These are phyloP conservation scores for Pseudochirops corinnae DNA, from an alignment of 2,797 vertebrate species.

Conservation along the genomic window DNA sequence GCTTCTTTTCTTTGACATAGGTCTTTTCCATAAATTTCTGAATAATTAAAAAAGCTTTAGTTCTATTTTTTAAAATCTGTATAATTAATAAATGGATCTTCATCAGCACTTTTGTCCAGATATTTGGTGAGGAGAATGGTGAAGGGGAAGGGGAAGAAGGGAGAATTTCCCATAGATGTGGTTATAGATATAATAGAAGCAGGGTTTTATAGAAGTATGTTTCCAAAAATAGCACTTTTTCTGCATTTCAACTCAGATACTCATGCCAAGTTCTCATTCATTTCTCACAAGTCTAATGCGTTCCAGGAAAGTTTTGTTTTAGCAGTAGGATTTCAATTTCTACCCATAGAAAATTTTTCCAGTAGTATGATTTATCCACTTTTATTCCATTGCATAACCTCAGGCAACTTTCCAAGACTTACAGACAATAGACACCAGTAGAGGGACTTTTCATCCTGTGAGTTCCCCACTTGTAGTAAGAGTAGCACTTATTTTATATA, in stretches of 20 bases:
- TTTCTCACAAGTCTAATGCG: slow-evolving; percentile 61
- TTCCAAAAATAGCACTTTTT: slow-evolving; percentile 50
- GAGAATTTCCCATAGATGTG: not conserved
- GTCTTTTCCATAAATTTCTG: not conserved
- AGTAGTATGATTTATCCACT: slow-evolving; percentile 62
- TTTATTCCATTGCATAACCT: slow-evolving; percentile 57
- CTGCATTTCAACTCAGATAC: slow-evolving; percentile 60
- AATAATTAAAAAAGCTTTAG: slow-evolving; percentile 24
- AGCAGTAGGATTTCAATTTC: slow-evolving; percentile 65
- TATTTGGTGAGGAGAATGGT: slow-evolving; percentile 45
- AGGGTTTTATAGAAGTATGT: not conserved
- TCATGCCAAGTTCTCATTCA: slow-evolving; percentile 61
- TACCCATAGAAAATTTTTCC: slow-evolving; percentile 59
- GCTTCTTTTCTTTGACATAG: slow-evolving; percentile 58
- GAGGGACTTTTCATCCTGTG: not conserved
- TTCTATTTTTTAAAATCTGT: slow-evolving; percentile 35
- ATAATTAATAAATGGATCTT: slow-evolving; percentile 55
- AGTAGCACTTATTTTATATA: not conserved
- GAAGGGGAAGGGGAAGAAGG: not conserved
- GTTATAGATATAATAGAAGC: not conserved
- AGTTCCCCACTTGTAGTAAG: not conserved
- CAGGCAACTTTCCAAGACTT: not conserved
- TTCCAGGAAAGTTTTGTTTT: slow-evolving; percentile 58
- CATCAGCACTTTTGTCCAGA: slow-evolving; percentile 45
- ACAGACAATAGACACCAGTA: not conserved